Evolutionary conservation across 1,140 invertebrate species (phyloP), one percentile per base, ranked within the genome.

Genomic region (Oncopodura yosiiana): DNA sequence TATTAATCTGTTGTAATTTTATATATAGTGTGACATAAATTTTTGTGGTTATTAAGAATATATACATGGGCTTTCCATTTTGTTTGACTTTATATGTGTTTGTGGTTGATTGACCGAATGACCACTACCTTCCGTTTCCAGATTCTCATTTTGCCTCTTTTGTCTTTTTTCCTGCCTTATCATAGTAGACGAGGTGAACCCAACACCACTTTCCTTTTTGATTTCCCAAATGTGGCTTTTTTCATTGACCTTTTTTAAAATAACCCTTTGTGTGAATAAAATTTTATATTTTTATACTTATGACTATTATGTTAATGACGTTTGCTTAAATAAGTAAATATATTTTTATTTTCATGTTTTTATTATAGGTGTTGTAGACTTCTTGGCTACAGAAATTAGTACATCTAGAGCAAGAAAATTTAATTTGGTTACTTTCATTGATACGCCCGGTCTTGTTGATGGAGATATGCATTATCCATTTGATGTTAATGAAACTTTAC

Each of bases 391-490:
- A 16, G 78, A 81, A 65, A 74, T 81, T 23, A 75, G 76, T 27
- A 78, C 77, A 21, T 79, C 78, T 0, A 74, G 77, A 58, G 71
- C 78, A 59, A 78, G 76, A 65, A 77, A 76, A 56, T 80, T 80
- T 64, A 74, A 71, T 58, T 65, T 81, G 46, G 76, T 81, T 6
- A 79, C 77, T 12, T 81, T 81, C 66, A 73, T 81, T 30, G 79
- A 81, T 61, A 78, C 78, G 3, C 78, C 79, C 29, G 79, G 78
- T 8, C 66, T 81, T 9, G 79, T 80, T 3, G 78, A 81, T 70
- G 79, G 79, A 3, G 77, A 78, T 60, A 78, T 80, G 77, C 76
- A 78, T 55, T 81, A 81, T 69, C 78, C 78, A 6, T 81, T 77
- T 70, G 77, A 80, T 73, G 77, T 81, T 8, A 77, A 80, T 62